phyloP scores from a whole-genome alignment of 2,888 invertebrate species.

The Ditylenchus weischeri region DNA sequence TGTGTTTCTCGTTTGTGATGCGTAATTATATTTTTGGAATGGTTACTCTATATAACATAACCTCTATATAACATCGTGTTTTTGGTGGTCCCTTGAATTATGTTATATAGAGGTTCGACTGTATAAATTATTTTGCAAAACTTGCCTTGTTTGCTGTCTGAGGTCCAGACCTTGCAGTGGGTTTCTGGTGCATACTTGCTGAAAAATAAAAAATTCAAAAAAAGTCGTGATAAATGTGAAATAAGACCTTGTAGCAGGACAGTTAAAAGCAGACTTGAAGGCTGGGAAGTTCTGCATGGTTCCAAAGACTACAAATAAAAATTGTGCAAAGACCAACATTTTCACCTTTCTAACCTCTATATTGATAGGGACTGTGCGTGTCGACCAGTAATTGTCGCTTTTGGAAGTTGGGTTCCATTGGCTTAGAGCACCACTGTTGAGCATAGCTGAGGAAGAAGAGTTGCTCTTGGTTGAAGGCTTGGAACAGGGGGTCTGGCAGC shows the following conservation, averaged over 20 bases:
- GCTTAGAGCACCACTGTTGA: conserved; percentile 47
- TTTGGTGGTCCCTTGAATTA: too few species aligned
- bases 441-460: conserved; percentile 54
- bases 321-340: too few species aligned
- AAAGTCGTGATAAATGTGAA: too few species aligned
- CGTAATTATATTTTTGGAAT: too few species aligned
- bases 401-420: conserved; percentile 27
- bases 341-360: conserved; percentile 34
- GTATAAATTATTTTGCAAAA: not conserved
- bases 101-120: too few species aligned
- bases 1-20: too few species aligned
- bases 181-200: conserved; percentile 40
- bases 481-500: conserved; percentile 28
- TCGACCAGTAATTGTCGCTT: conserved; percentile 39
- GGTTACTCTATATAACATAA: too few species aligned
- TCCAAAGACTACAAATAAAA: conserved; percentile 33
- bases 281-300: conserved; percentile 55
- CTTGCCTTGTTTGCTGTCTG: conserved; percentile 8
- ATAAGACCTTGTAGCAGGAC: conserved; percentile 40
- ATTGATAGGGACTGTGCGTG: conserved; percentile 49
- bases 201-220: too few species aligned
- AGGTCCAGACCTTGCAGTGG: conserved; percentile 51
- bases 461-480: conserved; percentile 49
- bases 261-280: conserved; percentile 54
- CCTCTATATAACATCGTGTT: too few species aligned